A percentile compares a stretch with the other conserved stretches of the same genome.
These are phyloP conservation scores for Atopsyche davidsoni DNA, from an alignment of 1,140 invertebrate species.

Conservation along the genomic window DNA sequence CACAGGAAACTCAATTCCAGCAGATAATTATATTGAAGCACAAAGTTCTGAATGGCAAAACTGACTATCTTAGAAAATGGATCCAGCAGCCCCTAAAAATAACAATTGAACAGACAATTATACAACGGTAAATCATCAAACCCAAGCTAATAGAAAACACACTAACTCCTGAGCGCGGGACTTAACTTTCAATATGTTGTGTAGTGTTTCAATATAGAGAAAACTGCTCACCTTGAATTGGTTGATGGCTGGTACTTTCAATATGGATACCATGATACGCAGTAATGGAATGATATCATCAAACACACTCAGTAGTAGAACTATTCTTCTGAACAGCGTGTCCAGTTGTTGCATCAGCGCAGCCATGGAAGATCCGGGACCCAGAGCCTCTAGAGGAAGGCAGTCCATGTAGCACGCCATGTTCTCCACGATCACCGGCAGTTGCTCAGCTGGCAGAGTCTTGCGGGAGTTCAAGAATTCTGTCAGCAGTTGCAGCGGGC, in stretches of 20 bases:
- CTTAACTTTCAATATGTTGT: no score
- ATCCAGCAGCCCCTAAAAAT: conserved; percentile 62
- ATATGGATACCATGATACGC: conserved; percentile 76
- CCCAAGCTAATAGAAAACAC: no score
- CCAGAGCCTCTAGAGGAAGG: conserved; percentile 77
- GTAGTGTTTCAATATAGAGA: no score
- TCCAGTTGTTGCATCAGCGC: conserved; percentile 80
- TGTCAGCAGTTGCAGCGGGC: conserved; percentile 84
- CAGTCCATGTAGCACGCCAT: conserved; percentile 90
- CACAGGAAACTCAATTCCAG: conserved; percentile 87
- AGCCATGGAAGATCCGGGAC: conserved; percentile 66
- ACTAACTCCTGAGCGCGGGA: no score
- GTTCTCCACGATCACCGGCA: conserved; percentile 76
- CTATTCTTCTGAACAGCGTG: conserved; percentile 72
- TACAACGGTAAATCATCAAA: no score
- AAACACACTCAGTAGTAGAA: conserved; percentile 66
- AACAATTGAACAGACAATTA: no score
- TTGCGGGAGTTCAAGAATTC: conserved; percentile 90
- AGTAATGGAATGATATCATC: conserved; percentile 73
- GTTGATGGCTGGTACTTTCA: conserved; percentile 77
- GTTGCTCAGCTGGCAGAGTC: conserved; percentile 67
- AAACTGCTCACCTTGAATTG: conserved; percentile 76
- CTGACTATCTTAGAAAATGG: conserved; percentile 94
- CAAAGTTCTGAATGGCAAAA: conserved; percentile 82
- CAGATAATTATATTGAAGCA: conserved; percentile 77